Base-by-base conservation (phyloP, 2,113 vertebrate genomes). In the Condylura cristata region DNA sequence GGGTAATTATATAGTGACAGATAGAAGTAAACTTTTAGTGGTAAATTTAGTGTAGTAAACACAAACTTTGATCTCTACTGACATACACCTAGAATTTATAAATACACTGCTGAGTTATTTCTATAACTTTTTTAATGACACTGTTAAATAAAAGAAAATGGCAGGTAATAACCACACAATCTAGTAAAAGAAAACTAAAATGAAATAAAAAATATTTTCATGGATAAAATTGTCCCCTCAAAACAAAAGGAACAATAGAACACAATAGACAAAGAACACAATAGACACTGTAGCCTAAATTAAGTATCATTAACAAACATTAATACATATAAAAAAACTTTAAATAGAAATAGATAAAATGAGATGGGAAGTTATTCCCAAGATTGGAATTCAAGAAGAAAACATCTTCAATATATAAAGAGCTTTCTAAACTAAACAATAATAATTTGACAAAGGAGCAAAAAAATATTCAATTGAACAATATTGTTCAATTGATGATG, bases 131-230 rank as follows among this genome's bases (percentile, higher is more conserved):
- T 56, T 56, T 56, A 56, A 58, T 1, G 26, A 56, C 16, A 48
- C 46, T 66, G 41, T 13, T 24, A n/a, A 74, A 92, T 16, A n/a
- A 26, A 2, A 60, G 26, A 92, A 72, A 74, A 51, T 32, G 11
- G 44, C 10, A 76, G 30, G 46, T 74, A 83, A 60, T 32, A 79
- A 8, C 26, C 17, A 95, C 16, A 61, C 0, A 70, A 86, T 61
- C 78, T 65, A 17, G 58, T 80, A 93, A 70, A 56, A 46, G 8
- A 24, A 90, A 78, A 61, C 22, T 12, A 66, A 75, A 89, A 75
- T 48, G 8, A 93, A 6, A 85, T 63, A 68, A 24, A 74, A 84
- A 74, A 34, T 66, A 44, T 24, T 91, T 96, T 79, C 68, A 60
- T 80, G 30, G 14, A n/a, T 66, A 65, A 71, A 90, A 86, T 61